These are phyloP conservation scores for Platycheirus albimanus DNA, from an alignment of 2,888 invertebrate species.

Conservation along the genomic window DNA sequence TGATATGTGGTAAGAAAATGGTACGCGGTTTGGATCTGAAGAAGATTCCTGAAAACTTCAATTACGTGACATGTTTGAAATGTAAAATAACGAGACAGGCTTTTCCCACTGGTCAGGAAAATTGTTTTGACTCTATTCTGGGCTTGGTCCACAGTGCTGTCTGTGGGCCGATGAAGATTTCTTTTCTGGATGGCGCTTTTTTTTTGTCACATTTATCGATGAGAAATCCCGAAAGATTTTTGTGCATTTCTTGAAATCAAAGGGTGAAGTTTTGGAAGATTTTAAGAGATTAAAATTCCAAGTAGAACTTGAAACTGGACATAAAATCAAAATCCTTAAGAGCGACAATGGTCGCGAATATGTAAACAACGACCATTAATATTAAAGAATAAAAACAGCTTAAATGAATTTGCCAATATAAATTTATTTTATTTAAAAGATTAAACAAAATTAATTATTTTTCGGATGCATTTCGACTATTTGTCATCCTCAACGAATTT, in stretches of 20 bases:
- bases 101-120: constrained; percentile 7
- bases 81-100: constrained; percentile 17
- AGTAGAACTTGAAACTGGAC: constrained; percentile 49
- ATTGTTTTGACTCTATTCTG: constrained; percentile 2
- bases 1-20: constrained; percentile 28
- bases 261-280: constrained; percentile 48
- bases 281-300: constrained; percentile 49
- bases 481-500: too few species aligned
- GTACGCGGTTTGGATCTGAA: constrained; percentile 14
- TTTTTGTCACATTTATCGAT: constrained; percentile 72
- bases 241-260: constrained; percentile 59
- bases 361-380: too few species aligned
- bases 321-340: constrained; percentile 38
- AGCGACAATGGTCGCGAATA: constrained; percentile 38
- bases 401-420: too few species aligned
- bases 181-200: constrained; percentile 50
- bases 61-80: constrained; percentile 22
- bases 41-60: constrained; percentile 7
- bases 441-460: too few species aligned
- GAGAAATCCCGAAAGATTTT: constrained; percentile 57
- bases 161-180: constrained; percentile 58
- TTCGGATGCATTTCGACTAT: too few species aligned
- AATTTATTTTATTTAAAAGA: too few species aligned
- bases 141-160: constrained; percentile 67
- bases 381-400: too few species aligned